Percentiles rank a stretch among this genome's conserved stretches.
phyloP scores from a whole-genome alignment of 2,113 vertebrate genomes.

The Leptosomus discolor region DNA sequence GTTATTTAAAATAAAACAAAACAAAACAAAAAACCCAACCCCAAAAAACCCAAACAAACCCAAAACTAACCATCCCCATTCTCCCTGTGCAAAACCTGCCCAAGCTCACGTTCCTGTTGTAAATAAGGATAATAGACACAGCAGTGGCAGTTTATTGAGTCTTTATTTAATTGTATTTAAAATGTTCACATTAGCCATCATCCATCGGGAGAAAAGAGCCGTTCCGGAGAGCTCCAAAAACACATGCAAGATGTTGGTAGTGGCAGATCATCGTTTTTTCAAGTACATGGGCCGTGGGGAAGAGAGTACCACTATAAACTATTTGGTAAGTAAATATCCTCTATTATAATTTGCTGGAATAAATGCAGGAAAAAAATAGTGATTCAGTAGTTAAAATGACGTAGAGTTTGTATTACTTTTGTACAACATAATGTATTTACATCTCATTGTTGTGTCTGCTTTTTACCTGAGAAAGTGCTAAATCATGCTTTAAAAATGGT shows the following conservation, averaged over 20 bases:
- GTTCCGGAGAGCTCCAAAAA: slow-evolving; percentile 82
- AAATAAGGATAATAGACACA: not conserved
- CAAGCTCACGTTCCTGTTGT: not conserved
- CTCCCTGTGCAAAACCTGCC: not conserved
- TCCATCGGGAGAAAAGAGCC: slow-evolving; percentile 77
- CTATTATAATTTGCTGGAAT: not conserved
- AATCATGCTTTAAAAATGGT: not conserved
- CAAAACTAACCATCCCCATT: not conserved
- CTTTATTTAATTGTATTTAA: slow-evolving; percentile 38
- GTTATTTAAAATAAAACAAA: too few relatives aligned
- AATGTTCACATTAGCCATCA: slow-evolving; percentile 53
- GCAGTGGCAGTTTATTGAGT: not conserved
- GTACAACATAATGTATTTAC: not conserved
- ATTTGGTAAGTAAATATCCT: slow-evolving; percentile 78
- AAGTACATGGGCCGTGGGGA: slow-evolving; percentile 91
- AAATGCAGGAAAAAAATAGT: not conserved
- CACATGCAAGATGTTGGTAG: slow-evolving; percentile 91
- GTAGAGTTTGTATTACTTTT: not conserved
- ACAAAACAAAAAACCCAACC: too few relatives aligned
- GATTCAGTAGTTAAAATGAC: not conserved
- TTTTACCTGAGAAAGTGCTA: not conserved
- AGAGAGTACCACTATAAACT: slow-evolving; percentile 96
- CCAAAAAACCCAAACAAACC: not conserved
- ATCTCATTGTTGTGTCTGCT: not conserved
- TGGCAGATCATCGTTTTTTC: slow-evolving; percentile 96